phyloP scores from a whole-genome alignment of 2,113 vertebrate species.

The Datnioides undecimradiatus region DNA sequence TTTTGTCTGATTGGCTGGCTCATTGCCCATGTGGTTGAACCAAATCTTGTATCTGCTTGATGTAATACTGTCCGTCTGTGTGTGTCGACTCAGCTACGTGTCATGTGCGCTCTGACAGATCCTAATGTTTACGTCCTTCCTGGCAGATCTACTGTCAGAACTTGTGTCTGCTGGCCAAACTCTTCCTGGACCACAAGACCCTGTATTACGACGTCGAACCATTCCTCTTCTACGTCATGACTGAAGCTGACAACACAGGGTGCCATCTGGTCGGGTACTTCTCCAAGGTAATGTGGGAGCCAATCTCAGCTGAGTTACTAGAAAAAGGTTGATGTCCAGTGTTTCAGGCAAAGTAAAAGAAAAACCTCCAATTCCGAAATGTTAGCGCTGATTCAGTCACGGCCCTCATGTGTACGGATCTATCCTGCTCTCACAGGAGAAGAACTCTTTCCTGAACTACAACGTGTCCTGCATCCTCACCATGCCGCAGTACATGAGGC shows the following conservation, averaged over 20 bases:
- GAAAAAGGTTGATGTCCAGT: not conserved
- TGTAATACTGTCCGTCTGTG: not conserved
- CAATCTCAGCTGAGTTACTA: not conserved
- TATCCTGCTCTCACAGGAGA: slow-evolving; percentile 83
- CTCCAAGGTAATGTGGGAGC: slow-evolving; percentile 85
- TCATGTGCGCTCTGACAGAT: not conserved
- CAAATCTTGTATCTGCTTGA: not conserved
- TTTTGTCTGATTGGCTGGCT: not conserved
- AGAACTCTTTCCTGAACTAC: slow-evolving; percentile 93
- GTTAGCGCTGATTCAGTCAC: not conserved
- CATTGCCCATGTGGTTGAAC: too few species aligned
- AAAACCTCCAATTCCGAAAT: not conserved
- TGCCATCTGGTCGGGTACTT: slow-evolving; percentile 94
- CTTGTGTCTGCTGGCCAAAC: slow-evolving; percentile 92
- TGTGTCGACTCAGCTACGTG: not conserved
- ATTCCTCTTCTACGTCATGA: slow-evolving; percentile 95
- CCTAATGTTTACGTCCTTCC: not conserved
- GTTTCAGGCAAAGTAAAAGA: too few species aligned
- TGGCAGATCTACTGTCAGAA: slow-evolving; percentile 93
- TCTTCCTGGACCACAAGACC: slow-evolving; percentile 93
- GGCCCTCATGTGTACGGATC: not conserved
- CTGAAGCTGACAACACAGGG: slow-evolving; percentile 91
- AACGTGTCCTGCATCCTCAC: slow-evolving; percentile 94
- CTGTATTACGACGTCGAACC: slow-evolving; percentile 93
- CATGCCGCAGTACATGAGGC: slow-evolving; percentile 92